phyloP scores from a whole-genome alignment of 2,113 vertebrate species.

The Etheostoma cragini region DNA sequence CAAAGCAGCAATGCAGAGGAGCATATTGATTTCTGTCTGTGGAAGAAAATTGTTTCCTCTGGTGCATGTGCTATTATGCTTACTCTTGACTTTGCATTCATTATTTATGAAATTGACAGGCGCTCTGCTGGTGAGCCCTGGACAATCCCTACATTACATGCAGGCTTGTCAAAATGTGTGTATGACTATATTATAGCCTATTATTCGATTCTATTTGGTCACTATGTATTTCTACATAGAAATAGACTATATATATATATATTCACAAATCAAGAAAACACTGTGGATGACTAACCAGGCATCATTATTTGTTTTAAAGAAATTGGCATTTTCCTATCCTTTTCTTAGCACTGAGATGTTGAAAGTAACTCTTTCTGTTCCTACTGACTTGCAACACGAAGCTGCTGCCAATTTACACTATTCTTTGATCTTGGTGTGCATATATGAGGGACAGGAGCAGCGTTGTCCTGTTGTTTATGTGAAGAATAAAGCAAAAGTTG shows the following conservation, averaged over 20 bases:
- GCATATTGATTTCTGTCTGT: slow-evolving; percentile 42
- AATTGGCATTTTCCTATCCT: background rate
- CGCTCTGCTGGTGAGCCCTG: slow-evolving; percentile 21
- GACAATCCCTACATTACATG: background rate
- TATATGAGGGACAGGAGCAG: background rate
- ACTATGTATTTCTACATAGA: background rate
- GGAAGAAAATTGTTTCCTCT: slow-evolving; percentile 46
- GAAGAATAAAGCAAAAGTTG: background rate
- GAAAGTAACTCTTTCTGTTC: background rate
- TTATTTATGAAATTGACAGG: slow-evolving; percentile 54
- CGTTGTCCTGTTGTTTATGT: background rate
- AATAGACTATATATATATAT: no score
- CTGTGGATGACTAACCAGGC: background rate
- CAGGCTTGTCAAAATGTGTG: slow-evolving; percentile 20
- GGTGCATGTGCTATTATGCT: slow-evolving; percentile 53
- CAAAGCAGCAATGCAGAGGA: slow-evolving; percentile 16
- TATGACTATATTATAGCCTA: background rate
- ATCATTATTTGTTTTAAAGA: background rate
- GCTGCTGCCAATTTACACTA: slow-evolving; percentile 18
- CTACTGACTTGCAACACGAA: background rate
- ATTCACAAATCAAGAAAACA: background rate
- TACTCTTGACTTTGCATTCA: slow-evolving; percentile 51
- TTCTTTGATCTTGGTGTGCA: slow-evolving; percentile 17
- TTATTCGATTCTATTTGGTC: background rate
- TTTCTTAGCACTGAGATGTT: background rate